Conservation (phyloP, 2,888 invertebrate species). For the Chloromyia formosa region DNA sequence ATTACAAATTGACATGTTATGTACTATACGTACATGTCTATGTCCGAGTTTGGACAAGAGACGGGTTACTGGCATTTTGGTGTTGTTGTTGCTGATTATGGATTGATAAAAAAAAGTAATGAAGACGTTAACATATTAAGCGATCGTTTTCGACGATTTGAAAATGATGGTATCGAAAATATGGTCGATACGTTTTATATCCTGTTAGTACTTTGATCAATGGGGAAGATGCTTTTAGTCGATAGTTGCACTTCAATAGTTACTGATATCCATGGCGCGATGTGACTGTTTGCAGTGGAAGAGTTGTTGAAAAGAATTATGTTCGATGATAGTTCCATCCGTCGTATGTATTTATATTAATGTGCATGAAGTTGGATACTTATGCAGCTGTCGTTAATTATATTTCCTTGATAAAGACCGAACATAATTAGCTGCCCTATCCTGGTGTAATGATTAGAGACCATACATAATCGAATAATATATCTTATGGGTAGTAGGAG, state of each 20-base stretch:
- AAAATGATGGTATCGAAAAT: conserved; percentile 16
- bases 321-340: too few species aligned
- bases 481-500: too few species aligned
- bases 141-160: conserved; percentile 13
- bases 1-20: conserved; percentile 35
- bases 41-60: conserved; percentile 4
- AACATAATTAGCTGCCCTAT: too few species aligned
- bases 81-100: background rate
- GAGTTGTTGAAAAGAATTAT: too few species aligned
- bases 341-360: background rate
- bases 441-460: too few species aligned
- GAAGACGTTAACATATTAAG: conserved; percentile 36
- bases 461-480: too few species aligned
- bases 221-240: conserved; percentile 15
- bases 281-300: too few species aligned
- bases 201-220: conserved; percentile 23
- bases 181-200: background rate
- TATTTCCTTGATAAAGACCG: too few species aligned
- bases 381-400: conserved; percentile 14
- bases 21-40: background rate
- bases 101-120: conserved; percentile 12
- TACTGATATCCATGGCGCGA: background rate
- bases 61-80: conserved; percentile 1
- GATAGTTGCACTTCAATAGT: conserved; percentile 34
- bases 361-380: background rate